phyloP scores from a whole-genome alignment of 2,113 vertebrate genomes.

The Arizona elegans region DNA sequence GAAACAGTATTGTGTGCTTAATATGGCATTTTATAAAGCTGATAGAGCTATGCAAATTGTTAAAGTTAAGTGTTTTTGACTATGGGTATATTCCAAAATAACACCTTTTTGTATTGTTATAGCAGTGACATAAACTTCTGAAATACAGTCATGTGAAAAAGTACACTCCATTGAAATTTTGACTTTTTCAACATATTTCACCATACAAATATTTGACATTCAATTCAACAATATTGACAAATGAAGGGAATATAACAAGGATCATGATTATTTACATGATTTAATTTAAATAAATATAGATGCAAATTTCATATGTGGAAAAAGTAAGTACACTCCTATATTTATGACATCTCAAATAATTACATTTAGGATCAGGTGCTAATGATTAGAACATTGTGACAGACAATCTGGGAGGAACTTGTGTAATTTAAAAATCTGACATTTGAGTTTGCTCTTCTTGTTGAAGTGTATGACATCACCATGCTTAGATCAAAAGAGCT shows the following conservation, averaged over 20 bases:
- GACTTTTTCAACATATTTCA: background rate
- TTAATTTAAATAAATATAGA: background rate
- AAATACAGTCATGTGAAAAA: background rate
- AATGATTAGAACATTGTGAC: background rate
- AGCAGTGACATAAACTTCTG: background rate
- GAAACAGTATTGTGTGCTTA: background rate
- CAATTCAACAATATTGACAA: background rate
- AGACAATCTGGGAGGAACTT: background rate
- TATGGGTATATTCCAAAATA: background rate
- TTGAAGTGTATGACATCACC: background rate
- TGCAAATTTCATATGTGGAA: background rate
- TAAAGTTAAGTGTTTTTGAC: background rate
- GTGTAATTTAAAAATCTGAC: background rate
- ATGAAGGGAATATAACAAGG: background rate
- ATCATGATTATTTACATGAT: background rate
- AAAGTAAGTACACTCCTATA: background rate
- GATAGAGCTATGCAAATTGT: background rate
- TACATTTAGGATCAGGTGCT: background rate
- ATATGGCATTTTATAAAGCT: background rate
- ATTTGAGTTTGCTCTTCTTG: background rate
- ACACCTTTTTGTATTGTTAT: background rate
- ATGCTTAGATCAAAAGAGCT: background rate
- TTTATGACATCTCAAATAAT: background rate
- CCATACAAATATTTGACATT: background rate
- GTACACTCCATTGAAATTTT: background rate